Base-by-base conservation (phyloP, 2,113 vertebrate genomes). In the Aramus guarauna region DNA sequence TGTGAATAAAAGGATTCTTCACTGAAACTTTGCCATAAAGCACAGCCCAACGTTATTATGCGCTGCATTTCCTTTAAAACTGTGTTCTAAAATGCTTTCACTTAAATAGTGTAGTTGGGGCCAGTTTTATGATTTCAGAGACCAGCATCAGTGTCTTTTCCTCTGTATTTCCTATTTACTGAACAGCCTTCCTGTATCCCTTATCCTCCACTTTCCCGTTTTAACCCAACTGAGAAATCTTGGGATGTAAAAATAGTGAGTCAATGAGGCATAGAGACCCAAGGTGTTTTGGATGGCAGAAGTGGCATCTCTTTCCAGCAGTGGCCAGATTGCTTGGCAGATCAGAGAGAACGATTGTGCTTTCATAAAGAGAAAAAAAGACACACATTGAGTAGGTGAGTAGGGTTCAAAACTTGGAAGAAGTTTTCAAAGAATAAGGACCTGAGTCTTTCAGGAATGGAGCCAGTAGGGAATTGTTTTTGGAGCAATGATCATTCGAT, bases 261-360 rank as follows among this genome's bases (percentile, higher is more conserved):
- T 76, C 91, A 88, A 43, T 92, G 92, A 95, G 86, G 83, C 92
- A 72, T 14, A 73, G 77, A 89, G 45, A 69, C 58, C 60, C 73
- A 79, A 92, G 69, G 69, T 94, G 66, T 12, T 94, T 39, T 84
- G 62, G 34, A 82, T 56, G 69, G 63, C 69, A 82, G 34, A 58
- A 87, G 27, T 39, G 32, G 17, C 34, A 34, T 79, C 55, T 94
- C 88, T 72, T 72, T 90, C 94, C 80, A 94, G 48, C 34, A 76
- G 64, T 30, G 64, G 11, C 58, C 68, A 82, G 64, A 64, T 91
- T 75, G 60, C 29, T 81, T 91, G 92, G 66, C 66, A 82, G 24
- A 87, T 68, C 27, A 75, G 55, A 83, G 53, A 84, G 68, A 26
- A 88, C 63, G 63, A 74, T 14, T 43, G 37, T 50, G 60, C 56